These are phyloP conservation scores for Salvator merianae DNA, from an alignment of 2,113 vertebrate genomes.

Conservation along the genomic window DNA sequence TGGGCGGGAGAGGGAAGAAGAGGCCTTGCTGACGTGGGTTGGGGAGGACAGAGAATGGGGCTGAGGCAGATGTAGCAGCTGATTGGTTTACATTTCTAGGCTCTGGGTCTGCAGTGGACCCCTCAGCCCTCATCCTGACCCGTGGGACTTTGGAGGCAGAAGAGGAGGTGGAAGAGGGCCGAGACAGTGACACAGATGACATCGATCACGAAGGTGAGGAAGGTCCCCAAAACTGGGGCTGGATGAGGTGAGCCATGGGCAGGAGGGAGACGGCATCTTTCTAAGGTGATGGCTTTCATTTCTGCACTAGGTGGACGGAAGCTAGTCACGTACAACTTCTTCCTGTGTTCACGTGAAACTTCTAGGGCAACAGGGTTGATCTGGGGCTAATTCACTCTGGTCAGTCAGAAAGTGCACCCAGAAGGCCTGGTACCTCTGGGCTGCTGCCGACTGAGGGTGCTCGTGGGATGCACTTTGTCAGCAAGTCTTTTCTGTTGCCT, in stretches of 20 bases:
- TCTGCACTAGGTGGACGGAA: too few species aligned
- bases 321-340: too few species aligned
- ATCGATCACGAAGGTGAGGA: conserved; percentile 89
- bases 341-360: too few species aligned
- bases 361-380: too few species aligned
- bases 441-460: not conserved
- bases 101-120: conserved; percentile 68
- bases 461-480: not conserved
- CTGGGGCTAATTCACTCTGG: too few species aligned
- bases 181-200: conserved; percentile 86
- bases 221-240: not conserved
- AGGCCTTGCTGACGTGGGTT: not conserved
- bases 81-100: conserved; percentile 52
- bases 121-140: conserved; percentile 90
- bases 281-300: too few species aligned
- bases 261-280: too few species aligned
- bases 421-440: not conserved
- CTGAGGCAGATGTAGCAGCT: not conserved
- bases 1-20: too few species aligned
- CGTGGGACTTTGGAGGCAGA: conserved; percentile 82
- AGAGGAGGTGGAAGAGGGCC: conserved; percentile 79
- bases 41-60: not conserved
- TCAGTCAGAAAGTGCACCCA: too few species aligned
- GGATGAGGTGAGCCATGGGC: too few species aligned
- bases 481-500: not conserved